These are phyloP conservation scores for Hypotaenidia okinawae DNA, from an alignment of 2,797 vertebrate genomes.

Conservation along the genomic window DNA sequence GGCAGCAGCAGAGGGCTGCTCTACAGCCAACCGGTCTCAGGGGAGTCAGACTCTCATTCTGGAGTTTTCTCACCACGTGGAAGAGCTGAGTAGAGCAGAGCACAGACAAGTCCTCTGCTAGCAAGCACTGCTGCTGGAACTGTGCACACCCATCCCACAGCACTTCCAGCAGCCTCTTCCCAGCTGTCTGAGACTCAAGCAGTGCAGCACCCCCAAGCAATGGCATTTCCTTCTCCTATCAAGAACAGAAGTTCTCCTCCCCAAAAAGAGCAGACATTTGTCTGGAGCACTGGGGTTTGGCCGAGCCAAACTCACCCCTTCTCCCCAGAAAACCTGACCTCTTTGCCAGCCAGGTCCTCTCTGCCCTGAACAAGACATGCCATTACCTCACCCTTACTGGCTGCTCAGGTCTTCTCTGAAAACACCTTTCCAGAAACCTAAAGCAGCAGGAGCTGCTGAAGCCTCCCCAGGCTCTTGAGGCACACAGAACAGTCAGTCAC, in stretches of 20 bases:
- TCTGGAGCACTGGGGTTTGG: background rate
- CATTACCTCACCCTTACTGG: background rate
- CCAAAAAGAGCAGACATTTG: background rate
- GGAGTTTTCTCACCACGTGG: accelerated
- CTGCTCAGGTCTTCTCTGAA: background rate
- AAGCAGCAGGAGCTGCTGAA: background rate
- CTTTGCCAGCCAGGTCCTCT: background rate
- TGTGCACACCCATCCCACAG: background rate
- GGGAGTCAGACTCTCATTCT: background rate
- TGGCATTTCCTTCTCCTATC: background rate
- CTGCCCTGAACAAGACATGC: background rate
- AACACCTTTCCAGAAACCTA: background rate
- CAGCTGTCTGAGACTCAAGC: background rate
- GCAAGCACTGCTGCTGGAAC: background rate
- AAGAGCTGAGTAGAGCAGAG: background rate
- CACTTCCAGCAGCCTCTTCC: background rate
- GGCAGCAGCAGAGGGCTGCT: background rate
- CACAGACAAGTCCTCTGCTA: background rate
- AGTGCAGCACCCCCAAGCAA: background rate
- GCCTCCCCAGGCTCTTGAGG: background rate
- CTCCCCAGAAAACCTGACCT: accelerated
- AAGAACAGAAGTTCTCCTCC: background rate
- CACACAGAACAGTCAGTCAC: background rate
- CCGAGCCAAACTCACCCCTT: background rate
- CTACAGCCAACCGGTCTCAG: background rate